These are phyloP conservation scores for Chymomyza amoena DNA, from an alignment of 2,888 invertebrate genomes.

Conservation along the genomic window DNA sequence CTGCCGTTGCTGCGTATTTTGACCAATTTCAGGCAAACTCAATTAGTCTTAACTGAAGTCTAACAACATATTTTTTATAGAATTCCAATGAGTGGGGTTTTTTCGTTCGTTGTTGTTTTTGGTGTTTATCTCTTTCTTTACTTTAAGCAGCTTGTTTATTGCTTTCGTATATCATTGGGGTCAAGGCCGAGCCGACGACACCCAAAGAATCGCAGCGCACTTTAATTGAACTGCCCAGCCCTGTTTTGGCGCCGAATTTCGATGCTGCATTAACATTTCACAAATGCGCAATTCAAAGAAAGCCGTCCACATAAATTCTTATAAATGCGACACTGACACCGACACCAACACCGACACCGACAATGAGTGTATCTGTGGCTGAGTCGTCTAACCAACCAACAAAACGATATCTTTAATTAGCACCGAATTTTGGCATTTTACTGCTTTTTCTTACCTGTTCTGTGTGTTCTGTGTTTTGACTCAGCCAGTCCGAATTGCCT, in stretches of 20 bases:
- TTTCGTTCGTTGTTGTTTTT: background rate
- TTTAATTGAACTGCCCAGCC: slow-evolving; percentile 30
- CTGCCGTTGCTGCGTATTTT: slow-evolving; percentile 61
- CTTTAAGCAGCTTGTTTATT: slow-evolving; percentile 31
- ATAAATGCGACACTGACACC: slow-evolving; percentile 20
- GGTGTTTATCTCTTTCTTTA: slow-evolving; percentile 1
- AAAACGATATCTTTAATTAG: slow-evolving; percentile 51
- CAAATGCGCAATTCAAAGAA: slow-evolving; percentile 64
- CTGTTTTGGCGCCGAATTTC: slow-evolving; percentile 25
- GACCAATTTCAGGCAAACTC: slow-evolving; percentile 66
- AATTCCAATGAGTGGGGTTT: slow-evolving; percentile 5
- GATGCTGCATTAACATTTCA: slow-evolving; percentile 25
- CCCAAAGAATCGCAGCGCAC: slow-evolving; percentile 26
- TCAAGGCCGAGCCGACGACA: slow-evolving; percentile 48
- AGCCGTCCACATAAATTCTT: slow-evolving; percentile 59
- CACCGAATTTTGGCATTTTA: slow-evolving; percentile 51
- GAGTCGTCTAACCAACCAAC: background rate
- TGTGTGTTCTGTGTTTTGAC: slow-evolving; percentile 13
- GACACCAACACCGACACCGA: background rate
- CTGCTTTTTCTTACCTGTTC: slow-evolving; percentile 14
- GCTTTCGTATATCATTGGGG: slow-evolving; percentile 56
- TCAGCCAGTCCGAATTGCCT: background rate
- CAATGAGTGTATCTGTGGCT: slow-evolving; percentile 26
- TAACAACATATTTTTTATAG: slow-evolving; percentile 13
- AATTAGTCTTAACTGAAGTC: slow-evolving; percentile 65